These are phyloP conservation scores for Drosophila pullipes DNA, from an alignment of 2,888 invertebrate genomes.

Conservation along the genomic window DNA sequence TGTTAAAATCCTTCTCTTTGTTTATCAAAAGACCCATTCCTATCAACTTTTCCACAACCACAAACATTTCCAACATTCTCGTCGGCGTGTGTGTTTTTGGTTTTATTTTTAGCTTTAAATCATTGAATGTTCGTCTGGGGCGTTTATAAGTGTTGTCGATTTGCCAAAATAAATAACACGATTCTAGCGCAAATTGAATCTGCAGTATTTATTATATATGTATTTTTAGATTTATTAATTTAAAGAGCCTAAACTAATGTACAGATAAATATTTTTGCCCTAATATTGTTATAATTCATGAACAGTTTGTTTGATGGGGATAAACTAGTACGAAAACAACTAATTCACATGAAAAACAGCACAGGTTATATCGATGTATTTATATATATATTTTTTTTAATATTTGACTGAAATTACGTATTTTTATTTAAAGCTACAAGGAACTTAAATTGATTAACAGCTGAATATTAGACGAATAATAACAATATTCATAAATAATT, in stretches of 20 bases:
- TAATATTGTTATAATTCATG: background rate
- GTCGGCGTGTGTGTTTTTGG: slow-evolving; percentile 10
- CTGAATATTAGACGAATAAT: background rate
- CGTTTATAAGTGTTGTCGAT: slow-evolving; percentile 67
- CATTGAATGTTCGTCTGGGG: slow-evolving; percentile 62
- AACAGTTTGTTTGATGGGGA: background rate
- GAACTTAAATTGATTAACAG: background rate
- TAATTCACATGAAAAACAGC: background rate
- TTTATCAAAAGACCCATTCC: slow-evolving; percentile 22
- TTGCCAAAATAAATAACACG: slow-evolving; percentile 57
- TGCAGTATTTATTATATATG: slow-evolving; percentile 25
- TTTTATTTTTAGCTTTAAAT: slow-evolving; percentile 52
- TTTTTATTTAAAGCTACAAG: background rate
- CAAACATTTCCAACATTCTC: slow-evolving; percentile 60
- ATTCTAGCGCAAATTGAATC: slow-evolving; percentile 50
- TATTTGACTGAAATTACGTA: background rate
- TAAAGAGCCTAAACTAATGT: background rate
- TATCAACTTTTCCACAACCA: slow-evolving; percentile 70
- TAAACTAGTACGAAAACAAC: background rate
- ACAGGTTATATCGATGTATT: background rate
- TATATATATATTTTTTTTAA: slow-evolving; percentile 16
- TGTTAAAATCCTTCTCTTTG: slow-evolving; percentile 34
- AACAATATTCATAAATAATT: background rate
- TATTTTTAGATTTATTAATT: background rate
- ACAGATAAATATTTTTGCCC: background rate